Base-by-base conservation (phyloP, 2,797 vertebrate genomes). In the Ceryle rudis region DNA sequence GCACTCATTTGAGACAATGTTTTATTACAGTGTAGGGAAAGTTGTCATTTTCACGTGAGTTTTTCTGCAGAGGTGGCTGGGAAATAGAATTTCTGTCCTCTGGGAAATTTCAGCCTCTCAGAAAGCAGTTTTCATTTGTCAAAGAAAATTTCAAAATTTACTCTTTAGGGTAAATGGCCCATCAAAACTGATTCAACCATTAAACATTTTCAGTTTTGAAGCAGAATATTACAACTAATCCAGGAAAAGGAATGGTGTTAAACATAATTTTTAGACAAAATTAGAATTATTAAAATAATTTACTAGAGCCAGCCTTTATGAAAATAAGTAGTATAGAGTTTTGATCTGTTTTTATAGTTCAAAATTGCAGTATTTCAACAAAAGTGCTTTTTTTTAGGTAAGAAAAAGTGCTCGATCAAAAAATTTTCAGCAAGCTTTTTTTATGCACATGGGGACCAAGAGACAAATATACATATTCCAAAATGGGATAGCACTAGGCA, bases 91-190 rank as follows among this genome's bases (percentile, higher is more conserved):
- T 96, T 92, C 80, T 84, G 5, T 86, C 88, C 62, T 69, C 25
- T 89, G 95, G 90, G 93, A 96, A 95, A 80, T 94, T 95, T 94
- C 18, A 84, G 42, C 66, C 61, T 86, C 80, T 92, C 62, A 81
- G 58, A 90, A 89, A 86, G n/a, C 15, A 93, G 73, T 86, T 95
- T 92, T 79, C 66, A 86, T 94, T 90, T 86, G 62, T 79, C 70
- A 92, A 92, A 78, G 28, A 89, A 90, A 90, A 79, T 66, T 92
- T 94, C 28, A 82, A 65, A 93, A 95, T 92, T 92, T 90, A 70
- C 51, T 10, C 0, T 54, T 41, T 16, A 29, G n/a, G 62, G 15
- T 70, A 79, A 82, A 86, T 81, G 81, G 26, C 9, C 42, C 62
- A 88, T 91, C 49, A 65, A 88, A 81, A 65, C 26, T 29, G 21